Base-by-base conservation (phyloP, 1,140 invertebrate species). In the Zaprionus ornatus region DNA sequence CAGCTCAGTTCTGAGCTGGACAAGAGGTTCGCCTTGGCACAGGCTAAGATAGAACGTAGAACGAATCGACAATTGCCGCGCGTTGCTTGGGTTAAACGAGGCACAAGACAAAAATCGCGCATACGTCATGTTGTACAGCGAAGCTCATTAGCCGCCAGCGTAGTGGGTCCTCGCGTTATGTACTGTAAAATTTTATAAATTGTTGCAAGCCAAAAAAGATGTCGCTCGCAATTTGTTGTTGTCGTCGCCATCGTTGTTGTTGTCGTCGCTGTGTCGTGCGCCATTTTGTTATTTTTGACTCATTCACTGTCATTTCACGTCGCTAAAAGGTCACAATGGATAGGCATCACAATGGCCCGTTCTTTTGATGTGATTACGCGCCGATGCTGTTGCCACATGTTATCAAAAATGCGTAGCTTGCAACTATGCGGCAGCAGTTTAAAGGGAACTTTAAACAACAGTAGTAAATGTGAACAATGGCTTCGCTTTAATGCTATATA, bases 161-260 rank as follows among this genome's bases (percentile, higher is more conserved):
- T 17, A 45, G 40, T 45, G 48, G 5, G 50, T 23, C 50, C 52
- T 59, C 63, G 48, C 42, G 52, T 82, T 87, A 82, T 77, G 63
- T 86, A 72, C 79, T 83, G 83, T 82, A 86, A 87, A 87, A 77
- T 86, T 79, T 87, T 80, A 86, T 87, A 86, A 87, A 87, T 87
- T 77, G 72, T 66, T 50, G 72, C 76, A 59, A 15, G 52, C 27
- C 27, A 48, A 54, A 65, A 67, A 54, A 42, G 50, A 56, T 69
- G 77, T 67, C 74, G 66, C 60, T 56, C 27, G 50, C 62, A 67
- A 72, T 54, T 72, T 85, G 76, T 67, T 2, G 7, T 3, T n/a
- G 40, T 45, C 37, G 37, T 3, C 75, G 70, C 65, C 79, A 77
- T 76, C 25, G 27, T 72, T 77, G 71, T 66, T 0, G 40, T 7